Percentiles rank a stretch among this genome's conserved stretches.
Evolutionary conservation across 2,888 invertebrate genomes (phyloP).

Genomic region (Protonemura montana): DNA sequence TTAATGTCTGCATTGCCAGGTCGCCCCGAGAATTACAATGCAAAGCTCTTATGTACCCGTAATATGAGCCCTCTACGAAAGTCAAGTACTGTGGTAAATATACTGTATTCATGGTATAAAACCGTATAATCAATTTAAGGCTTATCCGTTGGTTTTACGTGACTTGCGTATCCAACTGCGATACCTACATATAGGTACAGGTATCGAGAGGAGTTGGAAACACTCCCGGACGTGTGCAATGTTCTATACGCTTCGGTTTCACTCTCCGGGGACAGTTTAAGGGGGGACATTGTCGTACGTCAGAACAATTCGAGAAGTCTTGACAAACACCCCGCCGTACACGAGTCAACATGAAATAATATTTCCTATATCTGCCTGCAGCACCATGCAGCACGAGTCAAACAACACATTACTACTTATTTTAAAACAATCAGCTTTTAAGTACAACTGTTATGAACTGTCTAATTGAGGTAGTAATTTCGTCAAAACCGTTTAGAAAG

Average conservation of each 20-base stretch:
- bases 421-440: background rate
- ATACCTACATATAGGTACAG: background rate
- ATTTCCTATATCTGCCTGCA: background rate
- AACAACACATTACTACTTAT: background rate
- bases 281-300: background rate
- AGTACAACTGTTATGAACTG: background rate
- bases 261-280: background rate
- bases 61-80: background rate
- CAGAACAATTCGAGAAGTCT: background rate
- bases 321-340: background rate
- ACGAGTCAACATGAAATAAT: background rate
- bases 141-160: background rate
- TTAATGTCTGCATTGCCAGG: background rate
- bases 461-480: background rate
- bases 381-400: background rate
- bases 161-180: background rate
- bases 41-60: background rate
- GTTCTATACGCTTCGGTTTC: background rate
- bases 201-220: background rate
- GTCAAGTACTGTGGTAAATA: slow-evolving; percentile 12
- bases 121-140: slow-evolving; percentile 12
- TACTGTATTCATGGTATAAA: background rate
- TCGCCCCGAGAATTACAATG: background rate
- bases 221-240: background rate
- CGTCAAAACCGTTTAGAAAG: background rate